Evolutionary conservation across 2,113 vertebrate genomes (phyloP).

Genomic region (Anseranas semipalmata): DNA sequence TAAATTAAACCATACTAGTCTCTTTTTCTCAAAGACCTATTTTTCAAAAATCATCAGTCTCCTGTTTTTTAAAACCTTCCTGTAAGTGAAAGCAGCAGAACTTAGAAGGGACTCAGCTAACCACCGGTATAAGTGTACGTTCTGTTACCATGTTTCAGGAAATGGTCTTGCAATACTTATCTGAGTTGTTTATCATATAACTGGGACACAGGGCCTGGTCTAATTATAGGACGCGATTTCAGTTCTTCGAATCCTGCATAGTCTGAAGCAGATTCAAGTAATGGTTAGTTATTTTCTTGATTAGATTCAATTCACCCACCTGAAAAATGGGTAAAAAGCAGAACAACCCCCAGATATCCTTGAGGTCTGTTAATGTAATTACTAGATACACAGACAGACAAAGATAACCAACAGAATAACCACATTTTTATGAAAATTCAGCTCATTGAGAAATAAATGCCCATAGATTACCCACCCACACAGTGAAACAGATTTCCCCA

Average conservation of each 20-base stretch:
- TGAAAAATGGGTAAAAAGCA: background rate
- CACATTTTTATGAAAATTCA: background rate
- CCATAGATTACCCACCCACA: background rate
- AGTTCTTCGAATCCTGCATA: background rate
- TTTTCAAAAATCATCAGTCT: background rate
- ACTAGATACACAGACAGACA: background rate
- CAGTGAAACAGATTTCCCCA: background rate
- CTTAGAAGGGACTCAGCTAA: background rate
- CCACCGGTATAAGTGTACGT: background rate
- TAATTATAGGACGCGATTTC: background rate
- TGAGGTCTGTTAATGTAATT: background rate
- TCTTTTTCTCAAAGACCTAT: background rate
- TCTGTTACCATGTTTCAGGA: background rate
- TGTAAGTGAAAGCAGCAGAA: background rate
- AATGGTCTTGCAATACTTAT: background rate
- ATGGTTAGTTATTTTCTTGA: background rate
- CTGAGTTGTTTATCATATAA: background rate
- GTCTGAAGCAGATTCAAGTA: background rate
- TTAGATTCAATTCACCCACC: background rate
- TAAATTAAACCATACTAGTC: background rate
- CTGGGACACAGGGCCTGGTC: background rate
- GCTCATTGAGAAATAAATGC: background rate
- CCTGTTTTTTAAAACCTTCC: background rate
- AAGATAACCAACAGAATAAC: accelerated
- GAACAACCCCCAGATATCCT: background rate